Base-by-base conservation (phyloP, 2,113 vertebrate genomes). In the Empidonax traillii region DNA sequence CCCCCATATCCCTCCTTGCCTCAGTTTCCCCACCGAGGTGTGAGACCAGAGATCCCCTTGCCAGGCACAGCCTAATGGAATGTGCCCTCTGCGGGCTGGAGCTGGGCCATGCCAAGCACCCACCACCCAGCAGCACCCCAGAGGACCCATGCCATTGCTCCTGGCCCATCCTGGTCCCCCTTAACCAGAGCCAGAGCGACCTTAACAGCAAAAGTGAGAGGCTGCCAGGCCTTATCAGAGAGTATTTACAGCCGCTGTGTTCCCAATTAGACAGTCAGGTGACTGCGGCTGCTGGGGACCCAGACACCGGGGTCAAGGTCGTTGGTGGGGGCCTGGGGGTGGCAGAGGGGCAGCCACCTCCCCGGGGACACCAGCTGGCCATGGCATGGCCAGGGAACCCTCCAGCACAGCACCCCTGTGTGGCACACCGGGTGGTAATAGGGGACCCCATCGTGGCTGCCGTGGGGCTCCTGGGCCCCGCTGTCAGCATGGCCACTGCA, bases 221-320 rank as follows among this genome's bases (percentile, higher is more conserved):
- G 89, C 95, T 75, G 83, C 55, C 90, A 93, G 97, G 93, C 96
- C 96, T 98, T 98, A 98, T 98, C 98, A 79, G 96, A 35, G 95
- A 92, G 95, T 91, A 95, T 97, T 97, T 97, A 97, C 97, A 94
- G 97, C 97, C 96, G 67, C 94, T 88, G 96, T 96, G 97, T 96
- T 96, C 96, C 96, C 97, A 96, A 96, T 96, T 96, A 96, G 91
- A 90, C 91, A 82, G 96, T 97, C 98, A 97, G 96, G 97, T 97
- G 97, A 97, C 97, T 90, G 55, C 44, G 69, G 96, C 97, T 89
- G 96, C 93, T 93, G 72, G 92, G 85, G 97, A 97, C 97, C 97
- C 97, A 97, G 97, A 97, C 96, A 43, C 72, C 11, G 43, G 85
- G 96, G 95, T 96, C 96, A 96, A 96, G 96, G 96, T 95, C 82